phyloP scores from a whole-genome alignment of 2,797 vertebrate genomes.

The Pipistrellus pygmaeus region DNA sequence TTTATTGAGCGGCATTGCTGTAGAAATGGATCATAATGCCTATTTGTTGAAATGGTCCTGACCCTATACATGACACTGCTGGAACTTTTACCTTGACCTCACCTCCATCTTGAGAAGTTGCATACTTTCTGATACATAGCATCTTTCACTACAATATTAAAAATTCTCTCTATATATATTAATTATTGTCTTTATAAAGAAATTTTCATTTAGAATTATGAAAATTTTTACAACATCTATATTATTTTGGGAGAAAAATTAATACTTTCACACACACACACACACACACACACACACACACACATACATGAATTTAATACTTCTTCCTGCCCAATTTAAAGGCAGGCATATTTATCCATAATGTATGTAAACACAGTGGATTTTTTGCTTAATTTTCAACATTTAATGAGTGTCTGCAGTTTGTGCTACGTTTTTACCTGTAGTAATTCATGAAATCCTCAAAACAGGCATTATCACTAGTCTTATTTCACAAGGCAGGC shows the following conservation, averaged over 20 bases:
- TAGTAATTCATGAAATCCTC: not conserved
- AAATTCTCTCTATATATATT: not conserved
- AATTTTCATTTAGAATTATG: not conserved
- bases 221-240: not conserved
- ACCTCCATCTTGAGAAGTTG: not conserved
- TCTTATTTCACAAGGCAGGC: not conserved
- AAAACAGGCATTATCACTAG: not conserved
- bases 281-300: not conserved
- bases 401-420: not conserved
- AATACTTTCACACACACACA: not conserved
- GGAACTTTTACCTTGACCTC: not conserved
- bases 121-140: not conserved
- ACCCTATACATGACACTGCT: not conserved
- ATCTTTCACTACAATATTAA: not conserved
- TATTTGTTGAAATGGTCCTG: not conserved
- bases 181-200: not conserved
- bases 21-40: not conserved
- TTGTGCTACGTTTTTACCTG: not conserved
- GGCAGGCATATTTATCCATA: not conserved
- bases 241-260: constrained; percentile 1
- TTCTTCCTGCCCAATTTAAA: not conserved
- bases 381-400: constrained; percentile 34
- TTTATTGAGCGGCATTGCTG: not conserved
- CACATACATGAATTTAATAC: not conserved
- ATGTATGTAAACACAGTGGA: not conserved